phyloP scores from a whole-genome alignment of 1,140 invertebrate genomes.

The Heliconius hewitsoni region DNA sequence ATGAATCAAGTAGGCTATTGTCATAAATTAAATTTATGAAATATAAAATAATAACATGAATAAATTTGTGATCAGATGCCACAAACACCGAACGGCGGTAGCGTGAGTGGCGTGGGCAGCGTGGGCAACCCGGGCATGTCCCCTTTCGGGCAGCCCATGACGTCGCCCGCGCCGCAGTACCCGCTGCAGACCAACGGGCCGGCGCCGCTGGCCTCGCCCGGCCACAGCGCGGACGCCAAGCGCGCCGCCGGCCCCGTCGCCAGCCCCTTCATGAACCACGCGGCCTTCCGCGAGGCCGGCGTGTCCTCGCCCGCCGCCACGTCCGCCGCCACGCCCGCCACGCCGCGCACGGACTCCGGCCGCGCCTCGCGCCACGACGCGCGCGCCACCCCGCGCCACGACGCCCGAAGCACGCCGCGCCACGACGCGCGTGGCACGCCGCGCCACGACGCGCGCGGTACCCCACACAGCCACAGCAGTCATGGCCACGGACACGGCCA shows the following conservation, averaged over 20 bases:
- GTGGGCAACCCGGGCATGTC: constrained; percentile 84
- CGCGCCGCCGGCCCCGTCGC: constrained; percentile 48
- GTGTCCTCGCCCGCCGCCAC: constrained; percentile 42
- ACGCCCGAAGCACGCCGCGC: constrained; percentile 55
- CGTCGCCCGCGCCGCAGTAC: constrained; percentile 81
- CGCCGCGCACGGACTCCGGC: constrained; percentile 57
- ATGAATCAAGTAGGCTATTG: too few relatives aligned
- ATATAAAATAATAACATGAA: background rate
- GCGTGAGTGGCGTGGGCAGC: constrained; percentile 63
- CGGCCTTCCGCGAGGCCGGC: constrained; percentile 60
- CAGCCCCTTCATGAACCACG: constrained; percentile 72
- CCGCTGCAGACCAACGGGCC: constrained; percentile 82
- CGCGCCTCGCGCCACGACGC: constrained; percentile 57
- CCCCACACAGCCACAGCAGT: constrained; percentile 30
- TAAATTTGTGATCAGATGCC: constrained; percentile 61
- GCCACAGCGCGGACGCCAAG: constrained; percentile 79
- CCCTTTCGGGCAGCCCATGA: constrained; percentile 83
- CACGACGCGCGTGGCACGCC: constrained; percentile 53
- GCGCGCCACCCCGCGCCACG: constrained; percentile 59
- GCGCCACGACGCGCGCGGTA: constrained; percentile 7
- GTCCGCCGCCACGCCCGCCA: constrained; percentile 80
- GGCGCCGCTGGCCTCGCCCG: constrained; percentile 80
- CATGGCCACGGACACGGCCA: background rate
- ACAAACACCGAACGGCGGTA: constrained; percentile 81
- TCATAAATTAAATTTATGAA: too few relatives aligned